These are phyloP conservation scores for Oncorhynchus clarkii DNA, from an alignment of 2,113 vertebrate species.

Conservation along the genomic window DNA sequence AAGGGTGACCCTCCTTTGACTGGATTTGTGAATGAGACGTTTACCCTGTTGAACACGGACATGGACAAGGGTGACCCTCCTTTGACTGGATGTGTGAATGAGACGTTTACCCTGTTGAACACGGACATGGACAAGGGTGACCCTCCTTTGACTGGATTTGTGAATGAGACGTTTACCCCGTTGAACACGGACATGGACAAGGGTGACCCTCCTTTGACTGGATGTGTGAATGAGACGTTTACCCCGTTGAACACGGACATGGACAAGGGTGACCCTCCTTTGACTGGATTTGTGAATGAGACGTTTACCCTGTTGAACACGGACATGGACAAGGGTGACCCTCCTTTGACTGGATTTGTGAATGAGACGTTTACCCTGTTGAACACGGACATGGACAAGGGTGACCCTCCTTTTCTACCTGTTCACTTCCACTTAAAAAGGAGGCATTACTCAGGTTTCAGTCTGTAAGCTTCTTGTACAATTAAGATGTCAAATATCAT, in stretches of 20 bases:
- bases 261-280: conserved; percentile 12
- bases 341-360: conserved; percentile 3
- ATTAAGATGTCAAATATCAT: conserved; percentile 50
- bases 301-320: conserved; percentile 22
- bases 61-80: conserved; percentile 15
- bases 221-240: conserved; percentile 23
- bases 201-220: conserved; percentile 14
- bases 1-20: conserved; percentile 13
- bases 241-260: conserved; percentile 4
- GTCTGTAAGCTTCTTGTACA: conserved; percentile 26
- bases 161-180: conserved; percentile 17
- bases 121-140: conserved; percentile 16
- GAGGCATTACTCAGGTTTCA: conserved; percentile 25
- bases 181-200: conserved; percentile 11
- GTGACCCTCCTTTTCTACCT: conserved; percentile 15
- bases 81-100: conserved; percentile 8
- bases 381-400: conserved; percentile 11
- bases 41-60: conserved; percentile 13
- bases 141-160: conserved; percentile 4
- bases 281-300: conserved; percentile 13
- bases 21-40: conserved; percentile 17
- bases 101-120: conserved; percentile 22
- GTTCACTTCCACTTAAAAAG: conserved; percentile 8
- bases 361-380: conserved; percentile 18
- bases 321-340: conserved; percentile 13